phyloP scores from a whole-genome alignment of 1,140 invertebrate genomes.

The Platyura marginata region DNA sequence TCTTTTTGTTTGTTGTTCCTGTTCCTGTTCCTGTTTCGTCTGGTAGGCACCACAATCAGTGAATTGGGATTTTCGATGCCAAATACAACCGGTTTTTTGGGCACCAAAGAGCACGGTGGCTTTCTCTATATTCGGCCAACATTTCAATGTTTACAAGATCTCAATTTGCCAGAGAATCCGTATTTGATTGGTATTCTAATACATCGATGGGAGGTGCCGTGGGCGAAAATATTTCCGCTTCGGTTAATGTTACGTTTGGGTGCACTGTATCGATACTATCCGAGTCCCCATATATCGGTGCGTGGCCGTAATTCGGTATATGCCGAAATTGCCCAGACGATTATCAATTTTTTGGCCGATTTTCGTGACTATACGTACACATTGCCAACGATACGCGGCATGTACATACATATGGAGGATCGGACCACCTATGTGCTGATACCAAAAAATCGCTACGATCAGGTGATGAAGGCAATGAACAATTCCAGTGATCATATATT shows the following conservation, averaged over 20 bases:
- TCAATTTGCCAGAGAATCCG: constrained; percentile 54
- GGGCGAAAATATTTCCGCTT: constrained; percentile 58
- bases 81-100: constrained; percentile 42
- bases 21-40: no score
- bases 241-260: constrained; percentile 51
- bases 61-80: constrained; percentile 53
- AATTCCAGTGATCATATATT: constrained; percentile 68
- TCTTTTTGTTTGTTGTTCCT: no score
- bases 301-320: constrained; percentile 63
- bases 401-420: constrained; percentile 72
- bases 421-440: constrained; percentile 62
- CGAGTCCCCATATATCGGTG: constrained; percentile 67
- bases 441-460: constrained; percentile 46
- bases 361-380: constrained; percentile 77
- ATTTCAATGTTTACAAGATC: constrained; percentile 65
- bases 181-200: constrained; percentile 66
- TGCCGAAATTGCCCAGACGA: constrained; percentile 76
- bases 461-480: constrained; percentile 64
- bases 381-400: constrained; percentile 53
- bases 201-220: constrained; percentile 73
- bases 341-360: constrained; percentile 77
- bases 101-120: constrained; percentile 64
- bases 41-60: constrained; percentile 50
- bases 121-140: constrained; percentile 69
- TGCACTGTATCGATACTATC: constrained; percentile 76